Evolutionary conservation across 2,797 vertebrate genomes (phyloP).

Genomic region (Natrix natrix): DNA sequence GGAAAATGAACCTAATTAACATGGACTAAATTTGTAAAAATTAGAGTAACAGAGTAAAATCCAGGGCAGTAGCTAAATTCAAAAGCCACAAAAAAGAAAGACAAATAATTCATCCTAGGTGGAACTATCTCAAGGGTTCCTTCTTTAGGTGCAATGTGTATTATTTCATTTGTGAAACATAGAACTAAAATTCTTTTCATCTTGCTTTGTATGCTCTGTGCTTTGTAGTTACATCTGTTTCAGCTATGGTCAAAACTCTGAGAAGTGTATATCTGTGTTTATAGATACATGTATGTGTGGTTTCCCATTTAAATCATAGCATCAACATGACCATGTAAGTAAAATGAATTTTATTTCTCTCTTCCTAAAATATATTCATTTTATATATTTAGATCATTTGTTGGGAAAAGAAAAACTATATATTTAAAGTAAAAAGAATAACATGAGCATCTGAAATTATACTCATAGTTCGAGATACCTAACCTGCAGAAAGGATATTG

Average conservation of each 20-base stretch:
- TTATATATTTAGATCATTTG: neutral
- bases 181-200: neutral
- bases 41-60: neutral
- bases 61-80: neutral
- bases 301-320: neutral
- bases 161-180: neutral
- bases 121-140: neutral
- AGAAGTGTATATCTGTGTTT: neutral
- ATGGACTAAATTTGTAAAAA: neutral
- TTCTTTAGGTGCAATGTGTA: neutral
- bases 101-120: neutral
- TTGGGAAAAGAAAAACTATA: neutral
- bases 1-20: neutral
- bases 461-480: neutral
- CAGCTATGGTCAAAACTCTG: neutral
- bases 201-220: neutral
- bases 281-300: neutral
- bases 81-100: neutral
- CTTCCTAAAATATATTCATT: neutral
- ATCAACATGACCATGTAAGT: neutral
- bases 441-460: neutral
- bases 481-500: neutral
- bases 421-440: neutral
- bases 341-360: neutral
- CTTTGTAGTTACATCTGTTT: neutral